phyloP scores from a whole-genome alignment of 2,797 vertebrate species.

The Carduelis carduelis region DNA sequence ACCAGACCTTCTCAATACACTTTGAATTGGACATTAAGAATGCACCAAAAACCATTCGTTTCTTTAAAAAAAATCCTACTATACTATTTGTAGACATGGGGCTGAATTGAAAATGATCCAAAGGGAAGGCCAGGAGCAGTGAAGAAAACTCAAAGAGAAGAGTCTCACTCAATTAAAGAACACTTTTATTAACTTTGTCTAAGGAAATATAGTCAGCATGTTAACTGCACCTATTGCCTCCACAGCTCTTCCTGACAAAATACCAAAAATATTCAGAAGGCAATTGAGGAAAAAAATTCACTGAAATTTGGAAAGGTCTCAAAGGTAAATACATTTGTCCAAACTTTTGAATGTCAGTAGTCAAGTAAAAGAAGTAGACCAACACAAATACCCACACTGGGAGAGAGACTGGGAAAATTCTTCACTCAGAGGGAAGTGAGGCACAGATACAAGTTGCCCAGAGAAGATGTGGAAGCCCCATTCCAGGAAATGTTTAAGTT shows the following conservation, averaged over 20 bases:
- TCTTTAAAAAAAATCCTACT: neutral
- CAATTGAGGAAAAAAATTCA: rapidly evolving
- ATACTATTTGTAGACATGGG: neutral
- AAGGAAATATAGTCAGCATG: neutral
- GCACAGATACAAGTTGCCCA: neutral
- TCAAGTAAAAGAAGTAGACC: neutral
- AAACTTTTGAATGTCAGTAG: neutral
- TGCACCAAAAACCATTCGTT: neutral
- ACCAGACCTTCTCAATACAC: neutral
- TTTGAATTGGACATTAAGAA: neutral
- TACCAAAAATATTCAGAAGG: neutral
- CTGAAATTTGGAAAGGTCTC: neutral
- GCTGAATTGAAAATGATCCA: neutral
- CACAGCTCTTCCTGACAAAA: neutral
- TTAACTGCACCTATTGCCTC: neutral
- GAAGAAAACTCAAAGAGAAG: neutral
- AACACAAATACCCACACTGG: neutral
- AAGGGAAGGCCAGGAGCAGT: neutral
- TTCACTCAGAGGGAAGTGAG: neutral
- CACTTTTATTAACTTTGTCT: neutral
- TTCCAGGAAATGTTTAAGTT: neutral
- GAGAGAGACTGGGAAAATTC: neutral
- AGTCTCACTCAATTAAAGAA: neutral
- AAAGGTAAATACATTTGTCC: neutral
- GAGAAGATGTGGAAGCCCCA: neutral